A percentile compares a stretch with the other conserved stretches of the same genome.
phyloP scores from a whole-genome alignment of 2,113 vertebrate species.

The Saguinus midas region DNA sequence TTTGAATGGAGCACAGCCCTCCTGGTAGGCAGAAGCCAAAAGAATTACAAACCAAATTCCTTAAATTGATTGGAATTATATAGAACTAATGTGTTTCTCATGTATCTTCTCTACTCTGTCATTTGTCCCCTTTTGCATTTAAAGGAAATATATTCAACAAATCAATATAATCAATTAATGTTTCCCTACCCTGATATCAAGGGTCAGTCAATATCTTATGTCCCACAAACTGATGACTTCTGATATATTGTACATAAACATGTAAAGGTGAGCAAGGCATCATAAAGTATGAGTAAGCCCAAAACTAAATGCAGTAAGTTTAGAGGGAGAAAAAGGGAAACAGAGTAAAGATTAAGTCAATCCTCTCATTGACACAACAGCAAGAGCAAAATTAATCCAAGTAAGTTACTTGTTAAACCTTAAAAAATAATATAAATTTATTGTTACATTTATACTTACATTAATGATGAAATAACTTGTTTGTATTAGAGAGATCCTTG shows the following conservation, averaged over 20 bases:
- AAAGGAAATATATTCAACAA: neutral
- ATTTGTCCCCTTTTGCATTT: constrained; percentile 7
- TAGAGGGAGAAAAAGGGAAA: neutral
- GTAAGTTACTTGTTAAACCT: neutral
- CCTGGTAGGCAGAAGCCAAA: neutral
- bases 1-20: constrained; percentile 26
- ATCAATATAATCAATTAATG: neutral
- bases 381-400: constrained; percentile 30
- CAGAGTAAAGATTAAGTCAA: neutral
- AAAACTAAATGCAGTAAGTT: neutral
- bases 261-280: neutral
- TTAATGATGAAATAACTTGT: constrained; percentile 21
- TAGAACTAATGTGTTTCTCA: neutral
- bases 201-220: neutral
- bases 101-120: neutral
- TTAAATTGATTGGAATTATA: neutral
- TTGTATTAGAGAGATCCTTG: neutral
- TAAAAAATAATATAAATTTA: neutral
- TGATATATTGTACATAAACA: neutral
- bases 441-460: neutral
- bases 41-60: neutral
- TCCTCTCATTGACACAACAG: neutral
- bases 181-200: constrained; percentile 6
- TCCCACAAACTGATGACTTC: neutral
- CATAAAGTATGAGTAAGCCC: neutral